A percentile compares a stretch with the other conserved stretches of the same genome.
These are phyloP conservation scores for Vireo griseus DNA, from an alignment of 2,797 vertebrate species.

Conservation along the genomic window DNA sequence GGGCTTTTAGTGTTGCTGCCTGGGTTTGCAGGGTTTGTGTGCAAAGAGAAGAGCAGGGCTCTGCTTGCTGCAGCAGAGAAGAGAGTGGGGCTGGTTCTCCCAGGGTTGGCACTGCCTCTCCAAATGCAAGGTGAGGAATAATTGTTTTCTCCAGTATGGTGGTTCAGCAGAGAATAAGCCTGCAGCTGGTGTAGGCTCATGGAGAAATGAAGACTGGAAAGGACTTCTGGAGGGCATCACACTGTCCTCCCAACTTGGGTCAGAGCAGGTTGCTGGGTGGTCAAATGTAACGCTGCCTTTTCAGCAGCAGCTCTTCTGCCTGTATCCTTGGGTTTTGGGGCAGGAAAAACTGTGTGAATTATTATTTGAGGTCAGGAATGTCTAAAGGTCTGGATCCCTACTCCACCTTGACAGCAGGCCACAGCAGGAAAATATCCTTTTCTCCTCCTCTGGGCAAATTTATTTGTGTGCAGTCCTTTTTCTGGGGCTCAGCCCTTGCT, in stretches of 20 bases:
- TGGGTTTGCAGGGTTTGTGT: background rate
- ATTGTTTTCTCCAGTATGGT: background rate
- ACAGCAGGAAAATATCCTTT: background rate
- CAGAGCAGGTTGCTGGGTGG: background rate
- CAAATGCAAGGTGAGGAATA: background rate
- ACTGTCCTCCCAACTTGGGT: accelerated
- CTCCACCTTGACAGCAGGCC: background rate
- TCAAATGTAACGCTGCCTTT: accelerated
- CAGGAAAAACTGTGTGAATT: accelerated
- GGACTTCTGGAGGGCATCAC: background rate
- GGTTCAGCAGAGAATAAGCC: background rate
- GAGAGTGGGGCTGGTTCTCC: background rate
- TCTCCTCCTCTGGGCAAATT: no score
- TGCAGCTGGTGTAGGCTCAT: background rate
- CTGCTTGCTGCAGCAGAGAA: background rate
- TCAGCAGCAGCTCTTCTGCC: background rate
- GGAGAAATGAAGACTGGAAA: background rate
- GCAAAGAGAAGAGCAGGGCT: background rate
- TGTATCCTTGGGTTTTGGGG: accelerated
- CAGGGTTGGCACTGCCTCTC: accelerated
- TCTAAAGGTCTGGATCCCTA: background rate
- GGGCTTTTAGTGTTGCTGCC: background rate
- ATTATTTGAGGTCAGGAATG: background rate
- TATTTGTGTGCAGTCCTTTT: background rate
- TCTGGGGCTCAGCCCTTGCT: background rate